Evolutionary conservation across 2,113 vertebrate genomes (phyloP).

Genomic region (Chaetops frenatus): DNA sequence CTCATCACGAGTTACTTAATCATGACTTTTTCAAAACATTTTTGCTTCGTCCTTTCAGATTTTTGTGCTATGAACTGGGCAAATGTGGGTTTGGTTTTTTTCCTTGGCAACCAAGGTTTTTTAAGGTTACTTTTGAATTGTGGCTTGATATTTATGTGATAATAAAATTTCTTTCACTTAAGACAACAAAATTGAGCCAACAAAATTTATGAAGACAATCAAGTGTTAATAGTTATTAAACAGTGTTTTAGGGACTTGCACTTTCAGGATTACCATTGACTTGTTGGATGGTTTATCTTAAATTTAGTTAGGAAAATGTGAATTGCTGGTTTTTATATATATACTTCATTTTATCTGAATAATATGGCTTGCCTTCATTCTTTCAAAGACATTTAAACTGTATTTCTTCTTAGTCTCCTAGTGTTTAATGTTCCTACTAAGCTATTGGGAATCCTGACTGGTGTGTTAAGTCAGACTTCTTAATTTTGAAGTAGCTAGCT

Average conservation of each 20-base stretch:
- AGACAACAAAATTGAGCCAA: neutral
- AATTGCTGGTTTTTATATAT: neutral
- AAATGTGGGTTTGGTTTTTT: neutral
- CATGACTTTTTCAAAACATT: neutral
- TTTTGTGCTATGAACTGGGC: neutral
- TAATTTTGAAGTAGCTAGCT: neutral
- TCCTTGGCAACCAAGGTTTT: neutral
- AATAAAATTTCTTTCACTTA: neutral
- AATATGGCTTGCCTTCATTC: fast-evolving
- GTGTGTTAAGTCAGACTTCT: neutral
- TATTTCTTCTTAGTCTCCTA: neutral
- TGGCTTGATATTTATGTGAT: neutral
- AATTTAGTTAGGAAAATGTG: neutral
- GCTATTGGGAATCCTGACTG: neutral
- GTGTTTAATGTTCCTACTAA: neutral
- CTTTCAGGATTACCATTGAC: neutral
- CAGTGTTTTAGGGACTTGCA: neutral
- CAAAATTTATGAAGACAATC: neutral
- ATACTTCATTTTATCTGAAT: neutral
- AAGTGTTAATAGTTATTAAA: neutral
- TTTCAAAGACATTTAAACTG: neutral
- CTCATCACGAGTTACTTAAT: neutral
- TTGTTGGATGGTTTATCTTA: neutral
- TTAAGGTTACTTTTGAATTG: neutral
- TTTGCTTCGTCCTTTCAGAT: neutral